phyloP scores from a whole-genome alignment of 2,113 vertebrate genomes.

The Laterallus jamaicensis region DNA sequence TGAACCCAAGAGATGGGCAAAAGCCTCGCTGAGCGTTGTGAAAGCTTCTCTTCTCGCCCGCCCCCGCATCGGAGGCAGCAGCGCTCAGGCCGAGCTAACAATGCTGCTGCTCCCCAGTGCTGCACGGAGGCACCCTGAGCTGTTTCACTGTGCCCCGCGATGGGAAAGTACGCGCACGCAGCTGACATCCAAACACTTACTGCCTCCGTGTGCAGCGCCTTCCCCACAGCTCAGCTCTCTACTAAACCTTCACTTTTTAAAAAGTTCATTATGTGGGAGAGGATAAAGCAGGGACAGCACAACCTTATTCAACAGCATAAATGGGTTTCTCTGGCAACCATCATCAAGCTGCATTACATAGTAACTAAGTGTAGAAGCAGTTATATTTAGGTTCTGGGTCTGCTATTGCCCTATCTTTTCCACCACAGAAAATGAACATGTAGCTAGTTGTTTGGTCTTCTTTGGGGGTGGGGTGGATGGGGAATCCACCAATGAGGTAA shows the following conservation, averaged over 20 bases:
- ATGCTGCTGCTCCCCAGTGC: not conserved
- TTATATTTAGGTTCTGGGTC: constrained; percentile 62
- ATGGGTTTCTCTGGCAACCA: constrained; percentile 73
- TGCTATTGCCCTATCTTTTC: constrained; percentile 31
- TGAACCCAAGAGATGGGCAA: not conserved
- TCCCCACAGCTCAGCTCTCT: constrained; percentile 6
- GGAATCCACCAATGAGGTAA: not conserved
- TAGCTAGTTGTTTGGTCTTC: not conserved
- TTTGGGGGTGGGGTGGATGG: too few species aligned
- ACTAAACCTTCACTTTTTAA: constrained; percentile 33
- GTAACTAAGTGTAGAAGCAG: constrained; percentile 58
- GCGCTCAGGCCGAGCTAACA: not conserved
- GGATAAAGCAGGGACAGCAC: constrained; percentile 51
- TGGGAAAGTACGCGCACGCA: not conserved
- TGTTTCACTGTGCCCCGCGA: not conserved
- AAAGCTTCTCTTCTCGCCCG: not conserved
- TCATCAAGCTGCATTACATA: constrained; percentile 52
- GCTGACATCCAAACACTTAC: constrained; percentile 37
- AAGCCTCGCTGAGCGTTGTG: not conserved
- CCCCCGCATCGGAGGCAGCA: not conserved
- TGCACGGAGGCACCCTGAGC: not conserved
- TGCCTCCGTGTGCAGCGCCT: not conserved
- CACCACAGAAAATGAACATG: not conserved
- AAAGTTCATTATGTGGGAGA: constrained; percentile 68
- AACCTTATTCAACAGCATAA: constrained; percentile 62